A percentile compares a stretch with the other conserved stretches of the same genome.
These are phyloP conservation scores for Netelia inedita DNA, from an alignment of 2,888 invertebrate genomes.

Conservation along the genomic window DNA sequence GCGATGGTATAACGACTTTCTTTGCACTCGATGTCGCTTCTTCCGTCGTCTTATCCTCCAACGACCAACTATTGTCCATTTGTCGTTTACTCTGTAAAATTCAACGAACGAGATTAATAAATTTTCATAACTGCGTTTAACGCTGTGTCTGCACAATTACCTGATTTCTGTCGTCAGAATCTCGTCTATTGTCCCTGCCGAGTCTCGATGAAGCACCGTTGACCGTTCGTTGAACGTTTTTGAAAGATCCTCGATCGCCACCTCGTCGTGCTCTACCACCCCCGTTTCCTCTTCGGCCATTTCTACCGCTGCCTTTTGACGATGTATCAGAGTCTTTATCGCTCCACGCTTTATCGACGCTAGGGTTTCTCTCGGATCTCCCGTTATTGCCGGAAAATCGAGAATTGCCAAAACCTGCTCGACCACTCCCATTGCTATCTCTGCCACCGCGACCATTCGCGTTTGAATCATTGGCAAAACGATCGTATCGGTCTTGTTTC, in stretches of 20 bases:
- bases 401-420: conserved; percentile 59
- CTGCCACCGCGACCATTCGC: conserved; percentile 63
- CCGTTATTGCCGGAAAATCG: conserved; percentile 61
- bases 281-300: conserved; percentile 68
- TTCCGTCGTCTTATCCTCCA: background rate
- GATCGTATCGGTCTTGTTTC: conserved; percentile 65
- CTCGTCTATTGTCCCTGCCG: conserved; percentile 53
- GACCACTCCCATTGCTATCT: conserved; percentile 41
- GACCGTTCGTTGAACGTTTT: conserved; percentile 21
- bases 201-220: conserved; percentile 45
- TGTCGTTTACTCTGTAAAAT: conserved; percentile 13
- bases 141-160: conserved; percentile 7
- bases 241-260: conserved; percentile 54
- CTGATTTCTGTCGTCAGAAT: conserved; percentile 49
- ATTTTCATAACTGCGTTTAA: background rate
- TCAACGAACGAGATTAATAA: background rate
- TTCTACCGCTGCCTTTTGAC: conserved; percentile 72
- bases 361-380: conserved; percentile 71
- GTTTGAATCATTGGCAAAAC: conserved; percentile 54
- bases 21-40: conserved; percentile 3
- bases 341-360: conserved; percentile 75
- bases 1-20: conserved; percentile 68
- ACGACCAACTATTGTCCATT: conserved; percentile 15
- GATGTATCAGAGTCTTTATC: conserved; percentile 80
- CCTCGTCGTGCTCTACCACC: conserved; percentile 48